phyloP scores from a whole-genome alignment of 2,113 vertebrate species.

The Pleuronectes platessa region DNA sequence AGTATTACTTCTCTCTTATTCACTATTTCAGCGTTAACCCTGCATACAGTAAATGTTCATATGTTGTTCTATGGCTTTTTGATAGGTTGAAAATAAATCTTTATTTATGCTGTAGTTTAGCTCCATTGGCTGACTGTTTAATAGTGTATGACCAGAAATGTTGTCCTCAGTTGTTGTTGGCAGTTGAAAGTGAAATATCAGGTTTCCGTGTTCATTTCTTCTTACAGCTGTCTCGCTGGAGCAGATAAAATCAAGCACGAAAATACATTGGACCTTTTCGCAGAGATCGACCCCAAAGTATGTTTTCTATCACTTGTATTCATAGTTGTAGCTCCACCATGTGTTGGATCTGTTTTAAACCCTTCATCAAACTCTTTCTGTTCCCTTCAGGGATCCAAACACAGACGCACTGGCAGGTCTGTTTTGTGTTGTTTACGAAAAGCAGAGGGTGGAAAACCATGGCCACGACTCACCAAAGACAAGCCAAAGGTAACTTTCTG shows the following conservation, averaged over 20 bases:
- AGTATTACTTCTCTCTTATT: too few relatives aligned
- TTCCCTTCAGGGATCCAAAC: constrained; percentile 89
- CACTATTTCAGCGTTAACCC: too few relatives aligned
- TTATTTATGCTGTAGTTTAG: too few relatives aligned
- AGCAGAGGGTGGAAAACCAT: constrained; percentile 92
- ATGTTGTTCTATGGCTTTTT: too few relatives aligned
- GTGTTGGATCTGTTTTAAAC: neutral
- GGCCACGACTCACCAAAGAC: constrained; percentile 97
- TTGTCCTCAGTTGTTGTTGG: neutral
- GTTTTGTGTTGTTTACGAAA: constrained; percentile 98
- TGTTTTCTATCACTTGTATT: constrained; percentile 69
- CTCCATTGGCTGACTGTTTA: too few relatives aligned
- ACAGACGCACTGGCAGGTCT: constrained; percentile 97
- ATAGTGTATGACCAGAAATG: too few relatives aligned
- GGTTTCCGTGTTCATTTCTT: constrained; percentile 9
- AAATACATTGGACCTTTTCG: constrained; percentile 95
- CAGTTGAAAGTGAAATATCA: neutral
- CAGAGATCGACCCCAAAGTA: constrained; percentile 95
- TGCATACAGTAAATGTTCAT: too few relatives aligned
- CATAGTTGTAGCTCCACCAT: neutral
- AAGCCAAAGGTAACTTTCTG: constrained; percentile 86
- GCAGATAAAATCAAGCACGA: constrained; percentile 92
- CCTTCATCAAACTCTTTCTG: neutral
- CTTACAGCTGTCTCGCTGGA: constrained; percentile 92
- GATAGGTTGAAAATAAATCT: too few relatives aligned